These are phyloP conservation scores for Nephrotoma appendiculata DNA, from an alignment of 2,888 invertebrate species.

Conservation along the genomic window DNA sequence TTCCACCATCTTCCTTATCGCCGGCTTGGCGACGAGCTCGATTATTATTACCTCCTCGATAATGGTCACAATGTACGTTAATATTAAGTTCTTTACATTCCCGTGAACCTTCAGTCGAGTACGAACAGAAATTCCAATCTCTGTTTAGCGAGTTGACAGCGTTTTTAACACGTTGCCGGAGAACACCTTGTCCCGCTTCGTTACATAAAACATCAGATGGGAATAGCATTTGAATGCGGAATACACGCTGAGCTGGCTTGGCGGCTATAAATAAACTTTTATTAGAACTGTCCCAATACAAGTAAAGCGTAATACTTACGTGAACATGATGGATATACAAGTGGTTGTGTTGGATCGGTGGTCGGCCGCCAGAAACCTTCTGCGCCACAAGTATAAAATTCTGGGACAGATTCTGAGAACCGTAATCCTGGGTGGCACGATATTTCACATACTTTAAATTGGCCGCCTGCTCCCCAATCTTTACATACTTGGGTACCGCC, in stretches of 20 bases:
- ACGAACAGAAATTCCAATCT: constrained; percentile 95
- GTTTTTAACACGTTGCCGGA: constrained; percentile 74
- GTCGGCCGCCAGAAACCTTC: constrained; percentile 97
- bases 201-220: constrained; percentile 93
- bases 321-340: constrained; percentile 86
- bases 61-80: constrained; percentile 82
- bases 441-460: constrained; percentile 88
- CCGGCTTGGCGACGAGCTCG: constrained; percentile 50
- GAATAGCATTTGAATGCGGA: constrained; percentile 87
- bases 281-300: background rate
- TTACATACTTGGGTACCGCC: constrained; percentile 87
- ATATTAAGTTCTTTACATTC: constrained; percentile 85
- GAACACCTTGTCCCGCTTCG: constrained; percentile 84
- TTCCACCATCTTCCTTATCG: constrained; percentile 52
- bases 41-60: constrained; percentile 37
- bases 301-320: constrained; percentile 37
- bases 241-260: constrained; percentile 85
- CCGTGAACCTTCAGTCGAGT: constrained; percentile 64
- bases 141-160: constrained; percentile 83
- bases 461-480: constrained; percentile 92
- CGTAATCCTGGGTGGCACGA: constrained; percentile 70
- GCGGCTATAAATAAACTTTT: constrained; percentile 41
- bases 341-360: constrained; percentile 56
- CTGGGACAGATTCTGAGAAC: constrained; percentile 88
- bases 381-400: constrained; percentile 94